Conservation (phyloP, 1,140 invertebrate species). For the Mya arenaria region DNA sequence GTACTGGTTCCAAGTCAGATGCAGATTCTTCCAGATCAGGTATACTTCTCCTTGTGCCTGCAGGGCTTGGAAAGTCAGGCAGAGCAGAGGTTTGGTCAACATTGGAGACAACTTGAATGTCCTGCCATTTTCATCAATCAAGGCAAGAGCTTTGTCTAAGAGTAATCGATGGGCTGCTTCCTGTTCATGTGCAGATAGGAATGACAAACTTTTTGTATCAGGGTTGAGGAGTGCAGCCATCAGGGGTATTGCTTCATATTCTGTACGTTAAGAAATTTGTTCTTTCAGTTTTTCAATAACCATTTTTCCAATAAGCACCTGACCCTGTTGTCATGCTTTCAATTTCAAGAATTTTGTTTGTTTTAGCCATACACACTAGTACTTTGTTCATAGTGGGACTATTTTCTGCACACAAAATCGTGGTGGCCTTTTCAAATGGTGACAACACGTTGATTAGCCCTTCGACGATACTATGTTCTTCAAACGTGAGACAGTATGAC, state of each 20-base stretch:
- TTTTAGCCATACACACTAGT: not conserved
- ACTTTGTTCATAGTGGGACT: conserved; percentile 41
- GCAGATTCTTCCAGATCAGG: not conserved
- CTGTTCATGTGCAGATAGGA: not conserved
- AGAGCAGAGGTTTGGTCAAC: not conserved
- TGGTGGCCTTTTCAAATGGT: conserved; percentile 46
- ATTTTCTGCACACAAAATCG: conserved; percentile 23
- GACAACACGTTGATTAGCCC: not conserved
- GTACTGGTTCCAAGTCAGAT: not conserved
- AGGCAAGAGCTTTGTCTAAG: not conserved
- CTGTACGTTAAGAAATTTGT: not conserved
- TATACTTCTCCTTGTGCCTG: not conserved
- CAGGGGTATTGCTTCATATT: not conserved
- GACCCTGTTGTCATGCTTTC: not conserved
- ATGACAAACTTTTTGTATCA: conserved; percentile 5
- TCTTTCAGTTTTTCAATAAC: conserved; percentile 6
- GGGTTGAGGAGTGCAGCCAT: conserved; percentile 32
- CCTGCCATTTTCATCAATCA: not conserved
- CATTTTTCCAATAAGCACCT: not conserved
- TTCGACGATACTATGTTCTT: conserved; percentile 41
- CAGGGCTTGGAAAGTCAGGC: not conserved
- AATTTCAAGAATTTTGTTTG: not conserved
- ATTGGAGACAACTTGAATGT: not conserved
- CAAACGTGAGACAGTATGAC: conserved; percentile 23
- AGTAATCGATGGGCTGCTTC: not conserved